Evolutionary conservation across 2,888 invertebrate species (phyloP), one percentile per base, ranked within the genome.

Genomic region (Tanypteryx hageni): DNA sequence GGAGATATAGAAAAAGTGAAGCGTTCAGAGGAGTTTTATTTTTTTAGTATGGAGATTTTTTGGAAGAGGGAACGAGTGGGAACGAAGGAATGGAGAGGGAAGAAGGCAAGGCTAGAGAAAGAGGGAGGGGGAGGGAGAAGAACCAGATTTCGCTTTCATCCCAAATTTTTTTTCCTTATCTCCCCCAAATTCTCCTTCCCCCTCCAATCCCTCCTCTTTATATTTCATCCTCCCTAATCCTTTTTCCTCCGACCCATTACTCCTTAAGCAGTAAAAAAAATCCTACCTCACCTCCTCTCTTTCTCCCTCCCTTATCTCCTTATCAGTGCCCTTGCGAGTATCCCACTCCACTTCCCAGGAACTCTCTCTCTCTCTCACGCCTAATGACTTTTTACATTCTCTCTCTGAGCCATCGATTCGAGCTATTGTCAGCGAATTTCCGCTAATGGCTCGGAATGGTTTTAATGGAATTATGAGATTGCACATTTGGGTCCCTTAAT

Each of bases 311-410:
- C 68, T 14, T 64, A 64, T 64, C 64, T 68, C 68, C 68, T 68
- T 68, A 68, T 68, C 68, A 68, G 68, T 68, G 22, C 68, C 68
- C 68, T 68, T 64, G 64, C 64, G 64, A 64, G 64, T 64, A n/a
- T 64, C 64, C 68, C 68, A n/a, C 22, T 22, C 27, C 76, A 16
- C 44, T 44, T 44, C 44, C 44, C 44, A 44, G 44, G 44, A 44
- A 22, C 22, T 22, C 76, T 27, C 76, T 76, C 27, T 44, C 44
- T 44, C 44, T 44, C 13, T 18, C 0, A 76, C 10, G 27, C 76
- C 27, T 27, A 76, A 76, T 76, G 76, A 76, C 76, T 76, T 76
- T 76, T 68, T 68, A 68, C 18, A 68, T 68, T 68, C 68, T 76
- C 76, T 76, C 76, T 44, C 76, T 27, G 8, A 76, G 27, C 11